Conservation (phyloP, 1,140 invertebrate species). For the Drosophila seguyi region DNA sequence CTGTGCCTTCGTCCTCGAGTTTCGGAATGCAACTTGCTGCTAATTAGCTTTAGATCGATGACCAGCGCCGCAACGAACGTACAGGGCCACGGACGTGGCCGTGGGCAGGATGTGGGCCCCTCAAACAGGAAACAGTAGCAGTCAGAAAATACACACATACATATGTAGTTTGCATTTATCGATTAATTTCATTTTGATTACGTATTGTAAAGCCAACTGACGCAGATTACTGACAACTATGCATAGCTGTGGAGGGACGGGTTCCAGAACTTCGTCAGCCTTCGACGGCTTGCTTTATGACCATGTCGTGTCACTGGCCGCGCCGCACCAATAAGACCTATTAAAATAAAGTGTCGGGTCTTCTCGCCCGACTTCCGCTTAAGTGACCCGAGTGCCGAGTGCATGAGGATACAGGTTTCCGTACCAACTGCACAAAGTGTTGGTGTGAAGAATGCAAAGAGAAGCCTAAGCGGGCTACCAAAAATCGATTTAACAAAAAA, state of each 20-base stretch:
- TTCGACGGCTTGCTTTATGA: slow-evolving; percentile 29
- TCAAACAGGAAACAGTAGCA: neutral
- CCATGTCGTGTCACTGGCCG: slow-evolving; percentile 21
- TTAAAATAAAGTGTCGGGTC: slow-evolving; percentile 74
- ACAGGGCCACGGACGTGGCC: slow-evolving; percentile 14
- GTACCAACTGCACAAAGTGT: neutral
- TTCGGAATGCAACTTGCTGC: slow-evolving; percentile 60
- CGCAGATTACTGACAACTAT: slow-evolving; percentile 6
- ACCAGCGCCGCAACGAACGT: slow-evolving; percentile 46
- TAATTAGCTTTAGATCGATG: slow-evolving; percentile 83
- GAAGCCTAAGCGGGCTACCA: slow-evolving; percentile 12
- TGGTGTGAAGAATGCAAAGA: slow-evolving; percentile 65
- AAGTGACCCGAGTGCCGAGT: slow-evolving; percentile 16
- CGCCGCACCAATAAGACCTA: slow-evolving; percentile 58
- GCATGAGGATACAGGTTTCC: slow-evolving; percentile 15
- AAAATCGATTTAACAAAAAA: slow-evolving; percentile 40
- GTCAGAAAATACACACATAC: too few species aligned
- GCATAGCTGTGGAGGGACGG: slow-evolving; percentile 41
- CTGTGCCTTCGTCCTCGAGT: slow-evolving; percentile 20
- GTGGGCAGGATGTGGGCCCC: neutral
- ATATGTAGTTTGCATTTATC: neutral
- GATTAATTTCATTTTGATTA: neutral
- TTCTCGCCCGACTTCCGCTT: slow-evolving; percentile 43
- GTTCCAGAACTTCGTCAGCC: slow-evolving; percentile 28
- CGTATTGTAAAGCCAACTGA: neutral